Conservation (phyloP, 2,888 invertebrate genomes). For the Resseliella maxima region DNA sequence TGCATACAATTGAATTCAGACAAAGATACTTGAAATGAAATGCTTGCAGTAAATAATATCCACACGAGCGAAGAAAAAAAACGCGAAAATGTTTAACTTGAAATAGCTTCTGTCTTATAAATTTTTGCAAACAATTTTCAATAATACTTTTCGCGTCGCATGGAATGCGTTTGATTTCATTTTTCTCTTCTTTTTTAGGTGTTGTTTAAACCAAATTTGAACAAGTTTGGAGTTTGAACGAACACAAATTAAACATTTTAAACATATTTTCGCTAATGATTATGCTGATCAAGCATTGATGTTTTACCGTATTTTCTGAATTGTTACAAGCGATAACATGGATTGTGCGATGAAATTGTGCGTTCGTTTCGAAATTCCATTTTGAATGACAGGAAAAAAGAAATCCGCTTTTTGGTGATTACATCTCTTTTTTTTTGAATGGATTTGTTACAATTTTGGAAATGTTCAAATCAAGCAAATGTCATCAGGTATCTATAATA, state of each 20-base stretch:
- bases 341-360: background rate
- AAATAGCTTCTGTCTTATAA: background rate
- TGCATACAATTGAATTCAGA: background rate
- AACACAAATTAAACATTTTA: conserved; percentile 37
- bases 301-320: background rate
- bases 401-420: conserved; percentile 10
- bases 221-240: background rate
- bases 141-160: background rate
- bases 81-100: background rate
- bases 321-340: background rate
- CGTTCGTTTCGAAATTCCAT: background rate
- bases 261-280: conserved; percentile 12
- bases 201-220: background rate
- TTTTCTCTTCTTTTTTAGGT: background rate
- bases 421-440: background rate
- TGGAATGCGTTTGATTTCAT: background rate
- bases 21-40: conserved; percentile 2
- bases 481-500: background rate
- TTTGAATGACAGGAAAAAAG: background rate
- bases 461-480: background rate
- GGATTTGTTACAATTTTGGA: background rate
- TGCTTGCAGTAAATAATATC: background rate
- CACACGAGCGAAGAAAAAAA: background rate
- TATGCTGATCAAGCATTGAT: conserved; percentile 29
- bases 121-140: conserved; percentile 27